Evolutionary conservation across 2,888 invertebrate species (phyloP).

Genomic region (Patella pellucida): DNA sequence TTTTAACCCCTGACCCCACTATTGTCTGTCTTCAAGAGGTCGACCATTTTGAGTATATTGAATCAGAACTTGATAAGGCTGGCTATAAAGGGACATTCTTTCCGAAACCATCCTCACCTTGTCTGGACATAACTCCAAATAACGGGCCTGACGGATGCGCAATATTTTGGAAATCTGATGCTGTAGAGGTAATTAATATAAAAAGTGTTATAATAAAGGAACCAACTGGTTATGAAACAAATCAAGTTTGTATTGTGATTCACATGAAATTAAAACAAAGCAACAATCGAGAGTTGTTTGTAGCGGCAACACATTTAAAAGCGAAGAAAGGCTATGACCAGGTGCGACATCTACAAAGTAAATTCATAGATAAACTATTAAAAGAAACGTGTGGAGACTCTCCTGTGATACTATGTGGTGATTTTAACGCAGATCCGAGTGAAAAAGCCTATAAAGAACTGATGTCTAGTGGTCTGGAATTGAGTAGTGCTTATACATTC

Average conservation of each 20-base stretch:
- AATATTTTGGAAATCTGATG: slow-evolving; percentile 79
- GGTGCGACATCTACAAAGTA: slow-evolving; percentile 56
- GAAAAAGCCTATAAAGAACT: slow-evolving; percentile 81
- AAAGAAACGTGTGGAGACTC: slow-evolving; percentile 34
- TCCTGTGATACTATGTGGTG: slow-evolving; percentile 80
- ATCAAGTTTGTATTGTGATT: slow-evolving; percentile 76
- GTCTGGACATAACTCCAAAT: slow-evolving; percentile 80
- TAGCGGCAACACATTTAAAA: slow-evolving; percentile 83
- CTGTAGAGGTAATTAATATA: slow-evolving; percentile 75
- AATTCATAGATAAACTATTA: slow-evolving; percentile 48
- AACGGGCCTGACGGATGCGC: slow-evolving; percentile 86
- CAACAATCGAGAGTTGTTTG: slow-evolving; percentile 74
- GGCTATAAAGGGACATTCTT: slow-evolving; percentile 81
- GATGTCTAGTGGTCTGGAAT: slow-evolving; percentile 44
- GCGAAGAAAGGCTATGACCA: slow-evolving; percentile 76
- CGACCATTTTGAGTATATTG: slow-evolving; percentile 80
- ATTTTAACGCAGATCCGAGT: slow-evolving; percentile 82
- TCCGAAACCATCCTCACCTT: slow-evolving; percentile 85
- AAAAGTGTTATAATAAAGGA: slow-evolving; percentile 49
- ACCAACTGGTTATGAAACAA: slow-evolving; percentile 40
- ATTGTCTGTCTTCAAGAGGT: slow-evolving; percentile 84
- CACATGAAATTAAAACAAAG: slow-evolving; percentile 71
- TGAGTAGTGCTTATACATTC: slow-evolving; percentile 68
- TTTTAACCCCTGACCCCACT: slow-evolving; percentile 79
- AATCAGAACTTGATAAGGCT: slow-evolving; percentile 76